phyloP scores from a whole-genome alignment of 2,888 invertebrate genomes.

The Cenopis cana region DNA sequence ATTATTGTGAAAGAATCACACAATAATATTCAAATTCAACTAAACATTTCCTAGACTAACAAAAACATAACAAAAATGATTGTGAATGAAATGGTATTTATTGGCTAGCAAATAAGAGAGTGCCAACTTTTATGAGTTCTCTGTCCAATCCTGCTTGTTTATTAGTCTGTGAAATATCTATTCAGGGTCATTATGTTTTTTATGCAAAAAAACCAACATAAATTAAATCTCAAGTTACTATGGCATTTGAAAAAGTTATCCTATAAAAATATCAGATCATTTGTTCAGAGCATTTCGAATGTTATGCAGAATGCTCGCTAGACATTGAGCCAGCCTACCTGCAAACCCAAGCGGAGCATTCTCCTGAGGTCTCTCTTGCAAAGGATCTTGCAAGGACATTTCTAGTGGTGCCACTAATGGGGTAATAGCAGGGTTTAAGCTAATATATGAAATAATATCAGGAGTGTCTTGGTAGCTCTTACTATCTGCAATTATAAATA shows the following conservation, averaged over 20 bases:
- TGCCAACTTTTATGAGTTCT: background rate
- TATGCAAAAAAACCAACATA: background rate
- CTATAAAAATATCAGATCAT: slow-evolving; percentile 15
- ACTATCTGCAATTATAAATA: slow-evolving; percentile 25
- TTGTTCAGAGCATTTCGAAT: slow-evolving; percentile 11
- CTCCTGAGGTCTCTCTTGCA: background rate
- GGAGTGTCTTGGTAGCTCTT: slow-evolving; percentile 1
- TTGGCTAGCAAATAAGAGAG: background rate
- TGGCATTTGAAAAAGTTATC: background rate
- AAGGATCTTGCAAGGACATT: background rate
- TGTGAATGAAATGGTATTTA: background rate
- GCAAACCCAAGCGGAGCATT: background rate
- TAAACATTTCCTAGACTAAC: slow-evolving; percentile 27
- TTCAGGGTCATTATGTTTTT: background rate
- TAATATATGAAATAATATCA: slow-evolving; percentile 11
- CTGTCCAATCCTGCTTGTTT: background rate
- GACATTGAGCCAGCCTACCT: background rate
- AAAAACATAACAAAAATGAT: slow-evolving; percentile 22
- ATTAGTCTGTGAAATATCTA: background rate
- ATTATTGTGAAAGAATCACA: background rate
- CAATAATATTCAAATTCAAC: slow-evolving; percentile 13
- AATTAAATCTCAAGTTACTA: background rate
- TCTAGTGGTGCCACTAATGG: background rate
- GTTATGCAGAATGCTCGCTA: background rate
- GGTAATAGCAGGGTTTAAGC: slow-evolving; percentile 6